Base-by-base conservation (phyloP, 1,140 invertebrate genomes). In the Drosophila bocki region DNA sequence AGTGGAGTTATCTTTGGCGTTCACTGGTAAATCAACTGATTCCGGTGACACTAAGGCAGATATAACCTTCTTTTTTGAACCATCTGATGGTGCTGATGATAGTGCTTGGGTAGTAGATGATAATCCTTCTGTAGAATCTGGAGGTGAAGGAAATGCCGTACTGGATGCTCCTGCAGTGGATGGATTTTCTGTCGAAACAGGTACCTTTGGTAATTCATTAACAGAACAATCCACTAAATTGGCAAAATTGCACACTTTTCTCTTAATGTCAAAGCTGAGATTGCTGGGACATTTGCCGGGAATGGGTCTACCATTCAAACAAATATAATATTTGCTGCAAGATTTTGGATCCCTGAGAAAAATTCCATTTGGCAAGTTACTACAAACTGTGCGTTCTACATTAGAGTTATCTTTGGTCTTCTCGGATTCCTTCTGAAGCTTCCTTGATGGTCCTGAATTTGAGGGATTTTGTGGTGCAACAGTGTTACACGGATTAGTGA, bases 201-300 rank as follows among this genome's bases (percentile, higher is more conserved):
- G 0, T 0, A 3, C 17, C 4, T 39, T 13, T 22, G 42, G 17
- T 0, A 3, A 22, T 5, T 45, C 19, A 19, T 37, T 33, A 39
- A 32, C n/a, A 1, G 63, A 51, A 19, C 83, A 86, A 22, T 86
- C 76, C 15, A 86, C 83, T 8, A 82, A 54, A 22, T 47, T 53
- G 8, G 83, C 57, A 13, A 72, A 87, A 51, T 86, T 86, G 44
- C 83, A 86, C 2, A 86, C 79, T 29, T 65, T 80, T 53, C 63
- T 80, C 26, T 56, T 80, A 0, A 77, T 82, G 44, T 86, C 83
- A 13, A 86, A 86, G 29, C 44, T 42, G 2, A 87, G 80, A 22
- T 51, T 17, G 17, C 41, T 53, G 3, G 83, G 83, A 70, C 83
- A 86, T 9, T 37, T 41, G 3, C 45, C 29, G 1, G 62, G 44